Base-by-base conservation (phyloP, 30 jellyfish, hydroid and myxozoan species). In the Hydra vulgaris region DNA sequence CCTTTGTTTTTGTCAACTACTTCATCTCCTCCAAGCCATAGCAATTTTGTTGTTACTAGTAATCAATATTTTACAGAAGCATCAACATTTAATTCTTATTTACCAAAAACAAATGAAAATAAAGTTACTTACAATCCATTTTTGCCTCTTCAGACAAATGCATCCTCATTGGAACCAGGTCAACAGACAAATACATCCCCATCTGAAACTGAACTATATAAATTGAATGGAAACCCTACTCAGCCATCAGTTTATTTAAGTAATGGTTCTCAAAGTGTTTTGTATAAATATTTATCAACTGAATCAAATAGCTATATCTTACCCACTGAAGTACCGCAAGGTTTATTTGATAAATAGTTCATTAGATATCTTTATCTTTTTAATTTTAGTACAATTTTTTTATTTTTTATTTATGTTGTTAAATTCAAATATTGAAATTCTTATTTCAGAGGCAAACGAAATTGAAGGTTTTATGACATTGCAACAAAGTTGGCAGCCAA, bases 401-500 rank as follows among this genome's bases (percentile, higher is more conserved):
- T n/a, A n/a, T n/a, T n/a, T n/a, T n/a, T n/a, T n/a, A n/a, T n/a
- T n/a, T n/a, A n/a, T n/a, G n/a, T n/a, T n/a, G n/a, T n/a, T n/a
- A n/a, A n/a, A n/a, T n/a, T n/a, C n/a, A n/a, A n/a, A n/a, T n/a
- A n/a, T n/a, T n/a, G n/a, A n/a, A n/a, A n/a, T n/a, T n/a, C n/a
- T n/a, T n/a, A 21, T 40, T 40, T 67, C 17, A 54, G 53, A 67
- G 12, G 21, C 56, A 17, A n/a, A 75, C n/a, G 83, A 75, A 23
- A 40, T 88, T 40, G 89, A 84, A 70, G 96, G 95, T 0, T 40
- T 54, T 27, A 72, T 88, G 88, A 88, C 84, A 23, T 85, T 88
- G 18, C 88, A 88, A 76, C 96, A 84, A 71, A 79, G 89, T 21
- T 88, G 96, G 96, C 89, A 83, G 22, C 92, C 96, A 18, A 66